Conservation (phyloP, 2,113 vertebrate genomes). For the Caretta caretta region DNA sequence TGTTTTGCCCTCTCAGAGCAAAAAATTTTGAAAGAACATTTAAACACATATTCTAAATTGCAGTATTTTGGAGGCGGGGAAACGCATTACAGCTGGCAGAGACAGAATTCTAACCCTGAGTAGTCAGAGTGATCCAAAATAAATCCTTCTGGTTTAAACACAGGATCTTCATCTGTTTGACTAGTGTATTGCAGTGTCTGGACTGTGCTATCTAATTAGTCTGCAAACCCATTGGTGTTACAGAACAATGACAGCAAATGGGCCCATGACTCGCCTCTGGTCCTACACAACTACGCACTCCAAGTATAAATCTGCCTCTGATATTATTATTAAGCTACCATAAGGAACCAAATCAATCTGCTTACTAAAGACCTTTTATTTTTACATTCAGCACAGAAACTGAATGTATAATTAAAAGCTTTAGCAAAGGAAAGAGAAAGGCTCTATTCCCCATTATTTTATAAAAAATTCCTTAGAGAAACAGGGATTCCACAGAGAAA, state of each 20-base stretch:
- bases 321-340: not conserved
- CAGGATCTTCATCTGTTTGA: not conserved
- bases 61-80: not conserved
- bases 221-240: not conserved
- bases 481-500: slow-evolving; percentile 6
- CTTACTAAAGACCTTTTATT: not conserved
- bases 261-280: not conserved
- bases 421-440: not conserved
- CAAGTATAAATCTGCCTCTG: not conserved
- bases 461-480: slow-evolving; percentile 34
- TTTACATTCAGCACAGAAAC: not conserved
- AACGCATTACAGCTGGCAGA: slow-evolving; percentile 23
- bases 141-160: not conserved
- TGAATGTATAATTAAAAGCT: not conserved
- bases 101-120: not conserved
- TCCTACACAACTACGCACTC: not conserved
- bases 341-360: not conserved
- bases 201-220: not conserved
- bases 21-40: not conserved
- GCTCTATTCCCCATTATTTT: not conserved
- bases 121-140: not conserved
- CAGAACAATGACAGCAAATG: not conserved
- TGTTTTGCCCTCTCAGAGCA: no score
- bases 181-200: not conserved
- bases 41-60: not conserved